phyloP scores from a whole-genome alignment of 2,797 vertebrate genomes.

The Alfaro cultratus region DNA sequence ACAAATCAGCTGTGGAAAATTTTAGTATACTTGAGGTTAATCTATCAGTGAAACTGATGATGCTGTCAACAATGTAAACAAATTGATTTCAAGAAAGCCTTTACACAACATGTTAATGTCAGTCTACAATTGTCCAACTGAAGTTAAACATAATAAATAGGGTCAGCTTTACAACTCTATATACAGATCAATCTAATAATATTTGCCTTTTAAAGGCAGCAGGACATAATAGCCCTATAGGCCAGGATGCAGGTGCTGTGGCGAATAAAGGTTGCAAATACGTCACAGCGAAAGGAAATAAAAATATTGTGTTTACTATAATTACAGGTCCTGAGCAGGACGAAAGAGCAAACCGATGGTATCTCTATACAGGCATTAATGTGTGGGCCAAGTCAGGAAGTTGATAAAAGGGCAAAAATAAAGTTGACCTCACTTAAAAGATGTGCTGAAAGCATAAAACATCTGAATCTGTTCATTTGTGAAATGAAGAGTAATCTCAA shows the following conservation, averaged over 20 bases:
- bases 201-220: conserved; percentile 31
- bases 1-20: not conserved
- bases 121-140: conserved; percentile 4
- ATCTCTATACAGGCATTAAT: conserved; percentile 44
- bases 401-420: conserved; percentile 44
- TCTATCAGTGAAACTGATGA: conserved; percentile 41
- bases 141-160: conserved; percentile 18
- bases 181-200: conserved; percentile 29
- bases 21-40: conserved; percentile 26
- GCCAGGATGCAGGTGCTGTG: conserved; percentile 77
- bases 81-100: conserved; percentile 27
- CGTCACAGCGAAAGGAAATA: conserved; percentile 59
- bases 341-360: conserved; percentile 53
- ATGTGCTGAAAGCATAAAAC: conserved; percentile 7
- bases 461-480: conserved; percentile 16
- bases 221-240: conserved; percentile 29
- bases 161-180: conserved; percentile 11
- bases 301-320: conserved; percentile 73
- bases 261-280: conserved; percentile 41
- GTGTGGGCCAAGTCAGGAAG: conserved; percentile 55
- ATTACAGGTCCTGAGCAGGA: conserved; percentile 46
- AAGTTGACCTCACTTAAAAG: conserved; percentile 50
- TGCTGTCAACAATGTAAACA: conserved; percentile 32
- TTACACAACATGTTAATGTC: not conserved
- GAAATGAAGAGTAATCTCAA: not conserved